Percentiles rank a stretch among this genome's conserved stretches.
phyloP scores from a whole-genome alignment of 2,797 vertebrate genomes.

The Acipenser ruthenus region DNA sequence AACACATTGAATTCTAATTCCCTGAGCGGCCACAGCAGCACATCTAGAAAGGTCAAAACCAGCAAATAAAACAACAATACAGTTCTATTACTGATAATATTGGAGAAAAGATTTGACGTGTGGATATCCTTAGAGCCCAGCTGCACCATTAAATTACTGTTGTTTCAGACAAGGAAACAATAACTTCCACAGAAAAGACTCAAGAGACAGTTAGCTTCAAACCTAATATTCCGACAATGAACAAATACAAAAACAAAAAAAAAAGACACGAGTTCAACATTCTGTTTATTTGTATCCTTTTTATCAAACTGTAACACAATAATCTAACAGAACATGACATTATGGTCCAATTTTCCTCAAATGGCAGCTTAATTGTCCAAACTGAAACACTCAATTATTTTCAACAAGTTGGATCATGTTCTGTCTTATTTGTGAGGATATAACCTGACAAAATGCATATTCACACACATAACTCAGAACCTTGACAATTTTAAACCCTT shows the following conservation, averaged over 20 bases:
- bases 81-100: slow-evolving; percentile 9
- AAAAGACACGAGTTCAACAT: no score
- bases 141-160: slow-evolving; percentile 18
- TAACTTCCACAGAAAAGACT: slow-evolving; percentile 40
- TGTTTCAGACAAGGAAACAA: slow-evolving; percentile 49
- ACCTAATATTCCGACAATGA: slow-evolving; percentile 30
- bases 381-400: no score
- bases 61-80: slow-evolving; percentile 30
- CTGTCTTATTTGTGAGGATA: no score
- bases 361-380: no score
- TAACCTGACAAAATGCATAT: no score
- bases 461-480: no score
- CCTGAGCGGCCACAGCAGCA: neutral
- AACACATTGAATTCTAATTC: neutral
- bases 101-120: slow-evolving; percentile 4
- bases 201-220: neutral
- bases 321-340: no score
- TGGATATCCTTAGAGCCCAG: slow-evolving; percentile 4
- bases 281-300: no score
- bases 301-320: no score
- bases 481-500: no score
- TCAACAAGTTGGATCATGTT: no score
- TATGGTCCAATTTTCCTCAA: no score
- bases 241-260: neutral
- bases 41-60: slow-evolving; percentile 3